These are phyloP conservation scores for Diarsia brunnea DNA, from an alignment of 2,888 invertebrate genomes.

Conservation along the genomic window DNA sequence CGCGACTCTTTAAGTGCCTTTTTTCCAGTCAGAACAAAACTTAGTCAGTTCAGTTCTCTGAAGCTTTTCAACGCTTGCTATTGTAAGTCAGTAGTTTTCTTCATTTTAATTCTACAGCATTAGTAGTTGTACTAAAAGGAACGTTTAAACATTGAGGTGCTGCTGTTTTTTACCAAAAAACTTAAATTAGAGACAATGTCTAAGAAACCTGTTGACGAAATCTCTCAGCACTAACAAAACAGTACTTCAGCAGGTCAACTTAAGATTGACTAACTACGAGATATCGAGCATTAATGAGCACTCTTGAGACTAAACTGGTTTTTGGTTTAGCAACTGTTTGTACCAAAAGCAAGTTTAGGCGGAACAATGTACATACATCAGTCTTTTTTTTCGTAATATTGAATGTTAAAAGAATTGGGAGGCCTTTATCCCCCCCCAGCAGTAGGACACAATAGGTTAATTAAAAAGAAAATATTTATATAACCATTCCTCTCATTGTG, in stretches of 20 bases:
- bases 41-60: constrained; percentile 5
- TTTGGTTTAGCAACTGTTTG: constrained; percentile 33
- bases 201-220: neutral
- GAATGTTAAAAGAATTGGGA: too few relatives aligned
- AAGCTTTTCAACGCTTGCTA: constrained; percentile 21
- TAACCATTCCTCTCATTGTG: neutral
- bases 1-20: constrained; percentile 10
- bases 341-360: constrained; percentile 1
- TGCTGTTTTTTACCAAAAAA: neutral
- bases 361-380: neutral
- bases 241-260: constrained; percentile 6
- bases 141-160: neutral
- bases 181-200: neutral
- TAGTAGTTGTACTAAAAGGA: constrained; percentile 1
- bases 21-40: constrained; percentile 27
- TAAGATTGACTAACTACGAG: constrained; percentile 7
- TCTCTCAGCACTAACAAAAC: neutral
- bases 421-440: too few relatives aligned
- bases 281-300: constrained; percentile 23
- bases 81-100: constrained; percentile 3
- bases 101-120: constrained; percentile 9
- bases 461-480: neutral
- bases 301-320: constrained; percentile 30
- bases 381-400: too few relatives aligned
- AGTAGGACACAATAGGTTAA: too few relatives aligned